Percentiles rank a stretch among this genome's conserved stretches.
Conservation (phyloP, 2,113 vertebrate species). For the Halcyon malimbica region DNA sequence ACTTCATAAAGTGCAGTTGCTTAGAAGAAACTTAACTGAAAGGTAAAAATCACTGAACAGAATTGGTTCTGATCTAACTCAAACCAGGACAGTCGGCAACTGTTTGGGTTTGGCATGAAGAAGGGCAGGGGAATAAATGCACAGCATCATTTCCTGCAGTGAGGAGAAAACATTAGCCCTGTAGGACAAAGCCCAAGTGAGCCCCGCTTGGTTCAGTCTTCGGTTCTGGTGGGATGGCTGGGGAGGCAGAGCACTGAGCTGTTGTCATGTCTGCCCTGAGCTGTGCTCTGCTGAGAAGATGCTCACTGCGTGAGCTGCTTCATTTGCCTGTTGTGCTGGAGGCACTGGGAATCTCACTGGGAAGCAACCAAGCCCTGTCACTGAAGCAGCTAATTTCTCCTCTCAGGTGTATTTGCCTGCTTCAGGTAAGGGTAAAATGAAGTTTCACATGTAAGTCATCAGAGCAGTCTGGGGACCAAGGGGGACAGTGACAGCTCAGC, state of each 20-base stretch:
- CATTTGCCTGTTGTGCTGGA: not conserved
- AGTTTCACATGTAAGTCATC: not conserved
- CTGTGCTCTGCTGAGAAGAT: not conserved
- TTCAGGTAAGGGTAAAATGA: not conserved
- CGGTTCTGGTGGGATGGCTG: not conserved
- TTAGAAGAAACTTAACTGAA: not conserved
- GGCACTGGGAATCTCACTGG: not conserved
- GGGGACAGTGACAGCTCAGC: not conserved
- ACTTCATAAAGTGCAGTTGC: not conserved
- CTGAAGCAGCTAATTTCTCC: slow-evolving; percentile 31
- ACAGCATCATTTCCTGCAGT: not conserved
- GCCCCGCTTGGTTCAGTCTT: not conserved
- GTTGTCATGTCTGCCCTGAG: not conserved
- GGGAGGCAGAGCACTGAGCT: not conserved
- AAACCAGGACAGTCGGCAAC: not conserved
- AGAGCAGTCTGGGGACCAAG: not conserved
- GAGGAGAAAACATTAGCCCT: not conserved
- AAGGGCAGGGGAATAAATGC: not conserved
- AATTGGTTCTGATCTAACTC: not conserved
- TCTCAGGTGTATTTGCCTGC: not conserved
- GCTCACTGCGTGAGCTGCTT: not conserved
- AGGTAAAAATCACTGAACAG: not conserved
- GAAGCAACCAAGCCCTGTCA: not conserved
- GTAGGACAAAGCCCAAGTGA: not conserved
- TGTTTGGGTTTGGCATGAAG: not conserved